Conservation (phyloP, 2,888 invertebrate species). For the Nyleta sp. region DNA sequence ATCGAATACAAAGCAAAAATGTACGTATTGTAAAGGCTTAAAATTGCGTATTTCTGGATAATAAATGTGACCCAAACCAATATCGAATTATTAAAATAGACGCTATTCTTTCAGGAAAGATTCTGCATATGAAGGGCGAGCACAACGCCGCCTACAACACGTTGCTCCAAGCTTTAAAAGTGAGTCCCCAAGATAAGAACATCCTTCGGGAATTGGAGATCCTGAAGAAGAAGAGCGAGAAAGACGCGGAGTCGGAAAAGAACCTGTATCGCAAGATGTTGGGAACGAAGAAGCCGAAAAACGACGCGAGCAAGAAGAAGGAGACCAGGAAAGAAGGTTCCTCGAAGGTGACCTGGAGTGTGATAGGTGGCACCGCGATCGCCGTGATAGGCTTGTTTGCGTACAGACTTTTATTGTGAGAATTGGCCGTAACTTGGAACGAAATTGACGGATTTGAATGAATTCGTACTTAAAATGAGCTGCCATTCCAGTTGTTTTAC, state of each 20-base stretch:
- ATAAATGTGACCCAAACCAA: neutral
- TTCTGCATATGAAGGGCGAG: constrained; percentile 87
- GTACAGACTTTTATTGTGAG: constrained; percentile 86
- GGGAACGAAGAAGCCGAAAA: constrained; percentile 70
- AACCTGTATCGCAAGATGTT: constrained; percentile 88
- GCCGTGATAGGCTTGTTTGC: constrained; percentile 89
- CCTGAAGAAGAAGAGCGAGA: constrained; percentile 84
- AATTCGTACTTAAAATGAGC: neutral
- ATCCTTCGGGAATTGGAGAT: constrained; percentile 85
- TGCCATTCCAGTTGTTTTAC: neutral
- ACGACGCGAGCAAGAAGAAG: constrained; percentile 30
- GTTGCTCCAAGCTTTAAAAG: constrained; percentile 85
- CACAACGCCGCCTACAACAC: constrained; percentile 88
- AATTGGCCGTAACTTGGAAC: neutral
- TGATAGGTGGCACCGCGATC: constrained; percentile 87
- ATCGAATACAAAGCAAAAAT: too few species aligned
- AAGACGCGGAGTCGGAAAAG: constrained; percentile 85
- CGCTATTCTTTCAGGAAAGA: constrained; percentile 81
- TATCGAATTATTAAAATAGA: neutral
- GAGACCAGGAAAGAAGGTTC: constrained; percentile 70
- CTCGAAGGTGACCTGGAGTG: constrained; percentile 86
- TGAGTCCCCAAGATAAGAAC: constrained; percentile 87
- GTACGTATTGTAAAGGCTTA: too few species aligned
- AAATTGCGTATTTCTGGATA: too few species aligned
- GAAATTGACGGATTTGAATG: constrained; percentile 23